Percentiles rank a stretch among this genome's conserved stretches.
phyloP scores from a whole-genome alignment of 2,113 vertebrate genomes.

The Ictalurus furcatus region DNA sequence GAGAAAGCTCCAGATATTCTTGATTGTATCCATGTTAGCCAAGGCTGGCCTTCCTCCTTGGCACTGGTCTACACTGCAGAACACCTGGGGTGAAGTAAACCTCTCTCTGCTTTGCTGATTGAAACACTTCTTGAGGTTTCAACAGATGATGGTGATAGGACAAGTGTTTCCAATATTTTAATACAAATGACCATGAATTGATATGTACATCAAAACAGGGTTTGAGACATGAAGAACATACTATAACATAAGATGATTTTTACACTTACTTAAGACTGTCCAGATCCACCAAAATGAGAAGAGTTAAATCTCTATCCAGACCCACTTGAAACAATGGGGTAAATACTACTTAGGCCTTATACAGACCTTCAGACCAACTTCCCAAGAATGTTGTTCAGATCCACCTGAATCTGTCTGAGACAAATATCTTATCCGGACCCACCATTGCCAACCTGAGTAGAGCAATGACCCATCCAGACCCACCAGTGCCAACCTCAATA shows the following conservation, averaged over 20 bases:
- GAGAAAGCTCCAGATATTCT: conserved; percentile 59
- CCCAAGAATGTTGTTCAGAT: not conserved
- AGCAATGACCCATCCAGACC: not conserved
- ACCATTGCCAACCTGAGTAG: not conserved
- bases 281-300: not conserved
- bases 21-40: conserved; percentile 31
- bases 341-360: not conserved
- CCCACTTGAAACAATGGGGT: not conserved
- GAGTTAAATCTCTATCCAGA: not conserved
- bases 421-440: not conserved
- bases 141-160: not conserved
- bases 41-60: conserved; percentile 12
- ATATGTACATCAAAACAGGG: not conserved
- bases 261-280: not conserved
- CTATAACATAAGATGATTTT: not conserved
- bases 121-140: not conserved
- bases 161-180: conserved; percentile 13
- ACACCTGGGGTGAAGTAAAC: conserved; percentile 16
- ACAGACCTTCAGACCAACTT: not conserved
- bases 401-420: not conserved
- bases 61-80: not conserved
- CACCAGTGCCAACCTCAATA: not conserved
- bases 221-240: not conserved
- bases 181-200: not conserved
- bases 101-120: conserved; percentile 22